Evolutionary conservation across 2,888 invertebrate species (phyloP), one percentile per base, ranked within the genome.

Genomic region (Cheilosia vernalis): DNA sequence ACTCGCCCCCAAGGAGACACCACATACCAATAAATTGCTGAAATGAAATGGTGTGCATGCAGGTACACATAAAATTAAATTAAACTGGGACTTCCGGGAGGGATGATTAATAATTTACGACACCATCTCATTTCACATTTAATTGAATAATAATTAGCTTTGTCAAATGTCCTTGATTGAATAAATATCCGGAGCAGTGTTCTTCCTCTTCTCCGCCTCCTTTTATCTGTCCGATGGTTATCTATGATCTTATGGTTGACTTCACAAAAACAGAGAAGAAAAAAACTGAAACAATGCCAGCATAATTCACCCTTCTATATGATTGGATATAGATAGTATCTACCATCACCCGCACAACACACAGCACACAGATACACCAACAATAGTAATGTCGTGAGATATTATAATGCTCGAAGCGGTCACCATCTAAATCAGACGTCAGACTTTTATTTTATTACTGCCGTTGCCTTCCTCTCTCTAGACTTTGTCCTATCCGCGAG

Each of bases 351-450:
- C 24, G 21, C 21, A 24, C 21, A 21, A 21, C 21, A 2, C 77
- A 70, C 84, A 58, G 49, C 30, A 37, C 69, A 51, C 49, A 49
- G 21, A 47, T 66, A 58, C 63, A 77, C 24, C 60, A 67, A 30
- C 30, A 30, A 30, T 30, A 30, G 30, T 30, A 30, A 79, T 79
- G 84, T 84, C 60, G 79, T 84, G 84, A 84, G 84, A 84, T 84
- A 37, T 37, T 37, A 37, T 37, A 84, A 84, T 79, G 73, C 64
- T 53, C 69, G 58, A 61, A 60, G 40, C 40, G 64, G 64, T 51
- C 74, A 69, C 69, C 74, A 84, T 74, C 74, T 80, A 80, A 76
- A 76, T 84, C 84, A 79, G 74, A 70, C 53, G 83, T 84, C 60
- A 63, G 74, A 30, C 63, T 37, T 42, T 69, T 74, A 55, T 67